These are phyloP conservation scores for Pagrus major DNA, from an alignment of 2,113 vertebrate genomes.

Conservation along the genomic window DNA sequence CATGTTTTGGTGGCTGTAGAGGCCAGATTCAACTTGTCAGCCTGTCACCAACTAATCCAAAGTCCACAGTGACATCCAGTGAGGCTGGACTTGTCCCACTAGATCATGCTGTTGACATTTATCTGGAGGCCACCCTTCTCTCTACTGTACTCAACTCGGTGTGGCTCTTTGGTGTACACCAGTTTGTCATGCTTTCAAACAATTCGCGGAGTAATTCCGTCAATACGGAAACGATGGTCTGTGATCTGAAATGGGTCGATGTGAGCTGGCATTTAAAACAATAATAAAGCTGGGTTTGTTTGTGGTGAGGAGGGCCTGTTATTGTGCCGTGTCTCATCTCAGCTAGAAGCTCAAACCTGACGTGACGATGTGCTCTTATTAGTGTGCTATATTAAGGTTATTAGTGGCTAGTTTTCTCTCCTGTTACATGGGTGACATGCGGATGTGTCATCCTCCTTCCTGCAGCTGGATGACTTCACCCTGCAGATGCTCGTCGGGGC, in stretches of 20 bases:
- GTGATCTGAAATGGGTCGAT: constrained; percentile 68
- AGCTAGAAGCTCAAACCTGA: neutral
- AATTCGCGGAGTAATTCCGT: constrained; percentile 67
- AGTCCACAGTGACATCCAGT: constrained; percentile 31
- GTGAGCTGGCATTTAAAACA: constrained; percentile 76
- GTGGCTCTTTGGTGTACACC: constrained; percentile 46
- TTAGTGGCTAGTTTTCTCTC: constrained; percentile 1
- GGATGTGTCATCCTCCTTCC: constrained; percentile 55
- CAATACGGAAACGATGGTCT: constrained; percentile 47
- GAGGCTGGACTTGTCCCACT: constrained; percentile 48
- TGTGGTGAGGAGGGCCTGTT: constrained; percentile 39
- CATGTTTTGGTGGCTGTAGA: neutral
- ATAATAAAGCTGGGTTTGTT: constrained; percentile 60
- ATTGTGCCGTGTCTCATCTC: constrained; percentile 30
- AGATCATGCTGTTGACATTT: constrained; percentile 71
- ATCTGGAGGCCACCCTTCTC: constrained; percentile 43
- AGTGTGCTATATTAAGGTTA: constrained; percentile 2
- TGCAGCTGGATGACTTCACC: constrained; percentile 67
- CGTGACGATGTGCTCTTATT: neutral
- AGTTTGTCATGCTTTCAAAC: constrained; percentile 71
- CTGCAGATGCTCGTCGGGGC: constrained; percentile 43
- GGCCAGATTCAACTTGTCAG: constrained; percentile 30
- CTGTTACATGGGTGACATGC: constrained; percentile 48
- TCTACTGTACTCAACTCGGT: neutral
- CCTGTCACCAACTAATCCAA: constrained; percentile 45